Evolutionary conservation across 2,113 vertebrate species (phyloP).

Genomic region (Sceloporus tristichus): DNA sequence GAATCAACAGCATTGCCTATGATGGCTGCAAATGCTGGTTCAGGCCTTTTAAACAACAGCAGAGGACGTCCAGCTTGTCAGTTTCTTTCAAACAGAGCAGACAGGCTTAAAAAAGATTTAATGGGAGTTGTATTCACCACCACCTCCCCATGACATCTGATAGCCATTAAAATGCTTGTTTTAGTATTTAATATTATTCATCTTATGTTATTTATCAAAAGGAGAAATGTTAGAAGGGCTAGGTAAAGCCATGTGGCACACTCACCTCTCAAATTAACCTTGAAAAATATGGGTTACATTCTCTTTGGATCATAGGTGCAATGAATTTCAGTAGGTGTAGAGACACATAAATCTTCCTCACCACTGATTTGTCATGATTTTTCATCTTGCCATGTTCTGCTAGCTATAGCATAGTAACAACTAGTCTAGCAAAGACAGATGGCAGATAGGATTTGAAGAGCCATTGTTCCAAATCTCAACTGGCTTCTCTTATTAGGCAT

Average conservation of each 20-base stretch:
- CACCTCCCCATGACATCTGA: rapidly evolving
- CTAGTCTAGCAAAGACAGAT: not conserved
- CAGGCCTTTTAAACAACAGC: rapidly evolving
- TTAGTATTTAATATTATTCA: not conserved
- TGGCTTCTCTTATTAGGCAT: not conserved
- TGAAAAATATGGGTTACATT: not conserved
- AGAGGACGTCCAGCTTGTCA: not conserved
- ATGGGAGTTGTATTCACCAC: not conserved
- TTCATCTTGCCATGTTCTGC: not conserved
- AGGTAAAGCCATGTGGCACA: not conserved
- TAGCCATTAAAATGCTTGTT: not conserved
- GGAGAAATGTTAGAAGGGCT: not conserved
- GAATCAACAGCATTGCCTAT: not conserved
- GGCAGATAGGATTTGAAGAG: not conserved
- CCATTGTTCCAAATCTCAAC: not conserved
- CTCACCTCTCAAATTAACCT: not conserved
- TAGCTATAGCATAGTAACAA: not conserved
- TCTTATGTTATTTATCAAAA: conserved; percentile 5
- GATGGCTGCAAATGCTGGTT: rapidly evolving
- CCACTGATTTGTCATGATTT: not conserved
- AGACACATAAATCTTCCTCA: not conserved
- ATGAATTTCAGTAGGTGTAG: conserved; percentile 8
- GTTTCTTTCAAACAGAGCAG: not conserved
- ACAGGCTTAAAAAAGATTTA: not conserved
- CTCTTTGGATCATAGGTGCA: not conserved